Evolutionary conservation across 2,888 invertebrate genomes (phyloP).

Genomic region (Thumatha senex): DNA sequence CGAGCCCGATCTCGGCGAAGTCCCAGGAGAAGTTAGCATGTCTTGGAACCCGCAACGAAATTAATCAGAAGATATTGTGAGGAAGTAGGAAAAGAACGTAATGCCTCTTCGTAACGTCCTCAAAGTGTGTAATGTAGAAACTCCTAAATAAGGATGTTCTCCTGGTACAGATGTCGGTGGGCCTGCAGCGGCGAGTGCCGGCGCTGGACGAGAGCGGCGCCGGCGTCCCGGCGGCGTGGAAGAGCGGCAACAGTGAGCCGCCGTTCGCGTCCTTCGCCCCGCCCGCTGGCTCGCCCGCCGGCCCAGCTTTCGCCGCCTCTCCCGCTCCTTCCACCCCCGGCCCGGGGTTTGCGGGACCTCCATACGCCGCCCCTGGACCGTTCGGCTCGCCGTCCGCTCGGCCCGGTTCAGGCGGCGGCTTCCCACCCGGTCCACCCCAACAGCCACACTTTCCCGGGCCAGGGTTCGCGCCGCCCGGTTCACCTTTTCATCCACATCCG

Average conservation of each 20-base stretch:
- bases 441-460: constrained; percentile 88
- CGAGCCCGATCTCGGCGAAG: no score
- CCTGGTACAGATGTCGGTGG: constrained; percentile 83
- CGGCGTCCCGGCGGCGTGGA: constrained; percentile 87
- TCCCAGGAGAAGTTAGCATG: no score
- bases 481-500: constrained; percentile 92
- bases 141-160: neutral
- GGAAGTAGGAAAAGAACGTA: no score
- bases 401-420: constrained; percentile 93
- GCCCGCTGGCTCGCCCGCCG: constrained; percentile 90
- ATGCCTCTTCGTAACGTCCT: no score
- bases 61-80: no score
- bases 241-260: constrained; percentile 83
- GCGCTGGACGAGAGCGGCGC: constrained; percentile 77
- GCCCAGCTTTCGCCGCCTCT: constrained; percentile 87
- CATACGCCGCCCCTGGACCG: constrained; percentile 87
- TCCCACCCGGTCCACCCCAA: constrained; percentile 89
- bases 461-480: constrained; percentile 89
- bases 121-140: no score
- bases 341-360: constrained; percentile 86
- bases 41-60: no score
- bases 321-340: constrained; percentile 88
- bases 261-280: constrained; percentile 91
- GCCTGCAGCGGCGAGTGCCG: constrained; percentile 92
- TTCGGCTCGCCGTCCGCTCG: constrained; percentile 85